Conservation (phyloP, 2,888 invertebrate genomes). For the Eilema caniola region DNA sequence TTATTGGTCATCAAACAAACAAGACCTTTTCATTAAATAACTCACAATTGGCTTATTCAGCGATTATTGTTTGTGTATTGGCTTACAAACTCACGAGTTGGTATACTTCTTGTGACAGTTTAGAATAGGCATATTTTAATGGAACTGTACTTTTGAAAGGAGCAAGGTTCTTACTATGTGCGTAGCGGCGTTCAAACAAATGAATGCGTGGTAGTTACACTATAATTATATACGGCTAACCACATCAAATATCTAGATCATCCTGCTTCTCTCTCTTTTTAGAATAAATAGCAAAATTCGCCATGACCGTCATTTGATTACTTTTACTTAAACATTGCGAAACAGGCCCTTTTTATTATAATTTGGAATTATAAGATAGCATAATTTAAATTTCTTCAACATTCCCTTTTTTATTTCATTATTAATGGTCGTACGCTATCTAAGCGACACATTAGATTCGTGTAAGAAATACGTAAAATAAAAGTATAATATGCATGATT, state of each 20-base stretch:
- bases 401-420: constrained; percentile 34
- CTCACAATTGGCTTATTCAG: constrained; percentile 43
- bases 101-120: constrained; percentile 57
- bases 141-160: constrained; percentile 52
- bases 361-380: constrained; percentile 6
- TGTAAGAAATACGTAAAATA: constrained; percentile 9
- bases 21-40: constrained; percentile 41
- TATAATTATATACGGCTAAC: constrained; percentile 5
- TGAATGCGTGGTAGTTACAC: constrained; percentile 35
- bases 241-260: constrained; percentile 4
- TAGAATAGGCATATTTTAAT: constrained; percentile 26
- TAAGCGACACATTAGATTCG: constrained; percentile 5
- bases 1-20: constrained; percentile 32
- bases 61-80: constrained; percentile 48
- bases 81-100: constrained; percentile 26
- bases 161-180: constrained; percentile 46
- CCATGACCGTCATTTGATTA: constrained; percentile 1
- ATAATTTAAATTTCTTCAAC: constrained; percentile 29
- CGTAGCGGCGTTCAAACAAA: constrained; percentile 49
- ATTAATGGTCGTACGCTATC: not conserved
- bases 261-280: constrained; percentile 3
- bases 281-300: not conserved
- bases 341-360: not conserved
- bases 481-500: constrained; percentile 6
- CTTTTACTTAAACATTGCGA: constrained; percentile 6